phyloP scores from a whole-genome alignment of 2,797 vertebrate species.

The Rhadinocentrus ornatus region DNA sequence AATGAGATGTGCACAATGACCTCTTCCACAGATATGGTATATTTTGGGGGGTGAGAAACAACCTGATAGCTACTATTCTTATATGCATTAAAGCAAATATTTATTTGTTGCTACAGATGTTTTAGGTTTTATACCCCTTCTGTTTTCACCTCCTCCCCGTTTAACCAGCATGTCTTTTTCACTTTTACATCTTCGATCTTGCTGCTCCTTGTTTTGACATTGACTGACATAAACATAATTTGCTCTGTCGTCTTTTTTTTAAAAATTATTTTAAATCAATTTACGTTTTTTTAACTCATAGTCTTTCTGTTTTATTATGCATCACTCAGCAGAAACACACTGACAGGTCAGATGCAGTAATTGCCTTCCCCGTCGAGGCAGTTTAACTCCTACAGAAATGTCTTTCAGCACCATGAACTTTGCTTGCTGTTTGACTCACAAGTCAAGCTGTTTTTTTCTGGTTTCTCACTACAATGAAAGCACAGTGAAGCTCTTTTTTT shows the following conservation, averaged over 20 bases:
- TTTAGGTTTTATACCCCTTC: background rate
- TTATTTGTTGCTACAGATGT: background rate
- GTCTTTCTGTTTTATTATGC: slow-evolving; percentile 10
- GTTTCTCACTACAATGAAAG: slow-evolving; percentile 4
- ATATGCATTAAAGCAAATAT: background rate
- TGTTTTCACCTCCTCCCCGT: background rate
- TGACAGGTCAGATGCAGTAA: slow-evolving; percentile 14
- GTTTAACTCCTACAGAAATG: slow-evolving; percentile 57
- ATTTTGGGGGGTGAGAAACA: background rate
- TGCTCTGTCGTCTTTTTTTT: too few relatives aligned
- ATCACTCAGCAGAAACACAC: slow-evolving; percentile 4
- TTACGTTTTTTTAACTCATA: background rate
- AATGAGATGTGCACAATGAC: slow-evolving; percentile 13
- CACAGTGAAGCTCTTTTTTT: background rate
- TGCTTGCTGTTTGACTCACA: background rate
- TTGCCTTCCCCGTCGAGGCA: slow-evolving; percentile 29
- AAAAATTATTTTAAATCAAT: too few relatives aligned
- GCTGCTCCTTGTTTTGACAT: slow-evolving; percentile 45
- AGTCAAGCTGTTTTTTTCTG: slow-evolving; percentile 38
- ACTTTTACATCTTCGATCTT: slow-evolving; percentile 25
- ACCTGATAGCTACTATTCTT: background rate
- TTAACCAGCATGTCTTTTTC: background rate
- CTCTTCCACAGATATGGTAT: slow-evolving; percentile 9
- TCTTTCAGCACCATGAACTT: slow-evolving; percentile 49
- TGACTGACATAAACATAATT: slow-evolving; percentile 28